Evolutionary conservation across 2,888 invertebrate genomes (phyloP), one percentile per base, ranked within the genome.

Genomic region (Proisotoma minuta): DNA sequence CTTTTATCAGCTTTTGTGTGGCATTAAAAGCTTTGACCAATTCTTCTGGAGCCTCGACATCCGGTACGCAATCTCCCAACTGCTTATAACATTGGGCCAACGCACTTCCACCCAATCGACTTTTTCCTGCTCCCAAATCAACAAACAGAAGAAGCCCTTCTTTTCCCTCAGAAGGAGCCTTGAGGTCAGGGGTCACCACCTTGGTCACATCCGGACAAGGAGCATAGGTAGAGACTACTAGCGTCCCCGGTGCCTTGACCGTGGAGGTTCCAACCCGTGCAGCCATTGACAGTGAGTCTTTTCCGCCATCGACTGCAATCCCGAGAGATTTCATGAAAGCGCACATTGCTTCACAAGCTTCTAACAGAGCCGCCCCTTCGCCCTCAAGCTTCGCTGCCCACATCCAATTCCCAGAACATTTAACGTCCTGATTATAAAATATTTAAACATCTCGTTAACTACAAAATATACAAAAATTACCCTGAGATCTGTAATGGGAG

Each of bases 361-460:
- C 86, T 67, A 87, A 88, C 26, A 99, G 81, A 18, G 87, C 85
- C 1, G 91, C 91, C 1, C 97, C 98, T 78, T 96, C 97, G 0
- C 89, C 91, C 0, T 89, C 87, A 20, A 94, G 81, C 80, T 98
- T 98, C 12, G 97, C 98, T 0, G 95, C 88, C 98, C 98, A 99
- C 99, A 99, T 99, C 98, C 98, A 99, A 79, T 99, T 99, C n/a
- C 93, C 98, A 43, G 94, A 95, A 78, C 97, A 97, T 79, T 98
- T 99, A 1, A 98, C 88, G 78, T 99, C 98, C 79, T 87, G 40
- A 63, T 29, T 8, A 43, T 10, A 40, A 39, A 24, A 22, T 27
- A 24, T 39, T 59, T 43, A 20, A n/a, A 52, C 23, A 2, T 22
- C 15, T 18, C 57, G 2, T 39, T 5, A 10, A 26, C 10, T 10